Percentiles rank a stretch among this genome's conserved stretches.
phyloP scores from a whole-genome alignment of 2,113 vertebrate genomes.

The Periophthalmodon schlosseri region DNA sequence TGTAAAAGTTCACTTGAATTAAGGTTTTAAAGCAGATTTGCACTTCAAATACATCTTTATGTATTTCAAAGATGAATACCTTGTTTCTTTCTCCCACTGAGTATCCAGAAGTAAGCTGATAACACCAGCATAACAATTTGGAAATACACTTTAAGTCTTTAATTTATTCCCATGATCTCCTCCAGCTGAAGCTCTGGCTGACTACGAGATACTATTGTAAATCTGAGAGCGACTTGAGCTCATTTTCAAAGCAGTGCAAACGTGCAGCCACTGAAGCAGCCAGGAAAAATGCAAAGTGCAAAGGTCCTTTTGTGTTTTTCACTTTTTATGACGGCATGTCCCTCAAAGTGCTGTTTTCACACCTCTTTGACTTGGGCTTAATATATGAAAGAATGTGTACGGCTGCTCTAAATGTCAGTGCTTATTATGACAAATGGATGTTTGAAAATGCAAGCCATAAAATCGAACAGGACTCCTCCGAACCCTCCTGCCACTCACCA shows the following conservation, averaged over 20 bases:
- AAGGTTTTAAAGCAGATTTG: not conserved
- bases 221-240: constrained; percentile 18
- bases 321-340: not conserved
- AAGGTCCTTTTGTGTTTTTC: constrained; percentile 24
- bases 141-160: not conserved
- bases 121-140: not conserved
- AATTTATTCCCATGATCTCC: constrained; percentile 5
- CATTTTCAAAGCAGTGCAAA: constrained; percentile 44
- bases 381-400: not conserved
- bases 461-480: not conserved
- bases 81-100: not conserved
- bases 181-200: constrained; percentile 25
- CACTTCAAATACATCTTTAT: not conserved
- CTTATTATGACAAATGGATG: constrained; percentile 4
- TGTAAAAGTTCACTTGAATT: not conserved
- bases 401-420: constrained; percentile 22
- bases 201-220: constrained; percentile 25
- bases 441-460: constrained; percentile 3
- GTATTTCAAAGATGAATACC: not conserved
- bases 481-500: not conserved
- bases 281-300: constrained; percentile 33
- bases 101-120: not conserved
- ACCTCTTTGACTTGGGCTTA: constrained; percentile 7
- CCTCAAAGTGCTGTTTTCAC: constrained; percentile 7
- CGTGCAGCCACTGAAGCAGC: constrained; percentile 38